Base-by-base conservation (phyloP, 92 coral and sea anemone species). In the Zoanthus gigantus region DNA sequence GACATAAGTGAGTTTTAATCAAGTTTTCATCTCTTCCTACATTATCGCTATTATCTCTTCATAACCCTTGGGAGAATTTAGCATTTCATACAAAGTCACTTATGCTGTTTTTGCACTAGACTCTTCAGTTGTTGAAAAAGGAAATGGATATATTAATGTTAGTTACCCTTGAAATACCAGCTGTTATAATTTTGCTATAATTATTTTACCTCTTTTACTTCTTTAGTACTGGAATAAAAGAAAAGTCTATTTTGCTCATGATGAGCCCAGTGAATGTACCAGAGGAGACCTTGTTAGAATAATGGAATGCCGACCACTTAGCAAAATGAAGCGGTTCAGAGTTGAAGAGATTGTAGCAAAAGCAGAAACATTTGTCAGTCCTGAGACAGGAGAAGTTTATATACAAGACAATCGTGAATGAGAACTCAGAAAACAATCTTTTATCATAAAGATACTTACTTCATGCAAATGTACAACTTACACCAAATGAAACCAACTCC, bases 181-280 rank as follows among this genome's bases (percentile, higher is more conserved):
- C 30, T 17, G 28, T n/a, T 16, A 63, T 63, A 17, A 4, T 63
- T 60, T 74, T 42, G 17, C 30, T 15, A 54, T 57, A 23, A 23
- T 23, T 23, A 58, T 74, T 23, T 9, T 34, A 32, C 61, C 18
- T 42, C 3, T 53, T 54, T 65, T 86, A 42, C 7, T 11, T 79
- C 79, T 93, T 9, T 63, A 97, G 99, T 97, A 95, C 82, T 97
- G 95, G 92, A 97, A 97, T 87, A 91, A 97, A 81, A 92, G 99
- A 82, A 97, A 95, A 90, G 98, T 95, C n/a, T 97, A 95, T 82
- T 97, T 97, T 92, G 98, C 98, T 46, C 98, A 97, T 76, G 99
- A 97, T 83, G 99, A 94, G 89, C 82, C 92, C 6, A 95, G 94
- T 37, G 94, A 95, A 12, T 97, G 99, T 72, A 96, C 94, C 52